Conservation (phyloP, 2,113 vertebrate genomes). For the Halichoeres trimaculatus region DNA sequence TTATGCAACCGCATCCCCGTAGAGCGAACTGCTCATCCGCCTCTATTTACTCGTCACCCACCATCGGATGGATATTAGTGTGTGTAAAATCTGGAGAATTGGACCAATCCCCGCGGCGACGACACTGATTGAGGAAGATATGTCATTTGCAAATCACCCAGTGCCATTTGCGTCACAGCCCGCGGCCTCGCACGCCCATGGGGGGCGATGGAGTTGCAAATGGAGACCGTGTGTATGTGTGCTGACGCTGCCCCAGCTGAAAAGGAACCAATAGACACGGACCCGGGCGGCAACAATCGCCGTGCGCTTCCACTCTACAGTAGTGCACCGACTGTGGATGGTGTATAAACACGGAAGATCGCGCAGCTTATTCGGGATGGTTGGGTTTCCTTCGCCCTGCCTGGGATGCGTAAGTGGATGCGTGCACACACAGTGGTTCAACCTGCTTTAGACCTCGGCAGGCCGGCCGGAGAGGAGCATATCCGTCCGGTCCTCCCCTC, state of each 20-base stretch:
- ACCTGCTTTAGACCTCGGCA: slow-evolving; percentile 43
- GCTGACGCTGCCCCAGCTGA: slow-evolving; percentile 78
- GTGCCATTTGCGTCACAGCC: slow-evolving; percentile 82
- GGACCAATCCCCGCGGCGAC: slow-evolving; percentile 37
- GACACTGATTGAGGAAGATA: slow-evolving; percentile 58
- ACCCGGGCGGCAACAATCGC: slow-evolving; percentile 66
- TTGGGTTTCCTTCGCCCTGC: slow-evolving; percentile 36
- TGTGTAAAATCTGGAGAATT: slow-evolving; percentile 30
- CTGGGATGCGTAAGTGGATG: slow-evolving; percentile 73
- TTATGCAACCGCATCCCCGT: slow-evolving; percentile 79
- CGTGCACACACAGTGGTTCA: slow-evolving; percentile 41
- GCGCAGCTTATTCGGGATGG: slow-evolving; percentile 43
- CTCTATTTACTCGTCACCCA: slow-evolving; percentile 54
- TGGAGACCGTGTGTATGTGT: slow-evolving; percentile 69
- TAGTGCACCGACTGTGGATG: slow-evolving; percentile 48
- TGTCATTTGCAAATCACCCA: slow-evolving; percentile 76
- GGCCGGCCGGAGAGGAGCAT: slow-evolving; percentile 55
- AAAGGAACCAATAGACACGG: slow-evolving; percentile 66
- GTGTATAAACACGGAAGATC: slow-evolving; percentile 60
- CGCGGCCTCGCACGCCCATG: slow-evolving; percentile 79
- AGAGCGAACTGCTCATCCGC: slow-evolving; percentile 65
- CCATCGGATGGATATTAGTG: slow-evolving; percentile 39
- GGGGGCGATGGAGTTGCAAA: slow-evolving; percentile 80
- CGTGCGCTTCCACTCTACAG: slow-evolving; percentile 65
- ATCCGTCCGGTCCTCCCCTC: slow-evolving; percentile 54